Evolutionary conservation across 2,113 vertebrate genomes (phyloP).

Genomic region (Corythaeola cristata): DNA sequence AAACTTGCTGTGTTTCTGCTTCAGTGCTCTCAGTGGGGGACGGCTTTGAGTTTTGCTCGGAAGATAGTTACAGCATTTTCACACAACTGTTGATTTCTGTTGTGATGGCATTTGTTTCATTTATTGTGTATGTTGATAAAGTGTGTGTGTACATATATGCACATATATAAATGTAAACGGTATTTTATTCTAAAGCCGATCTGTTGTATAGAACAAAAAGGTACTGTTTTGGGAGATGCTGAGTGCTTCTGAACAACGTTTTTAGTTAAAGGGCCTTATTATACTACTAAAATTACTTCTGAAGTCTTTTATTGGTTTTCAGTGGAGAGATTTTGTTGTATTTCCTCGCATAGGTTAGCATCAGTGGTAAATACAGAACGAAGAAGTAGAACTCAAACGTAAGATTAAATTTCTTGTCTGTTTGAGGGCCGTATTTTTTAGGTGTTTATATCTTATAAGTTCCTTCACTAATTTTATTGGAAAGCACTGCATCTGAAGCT

Average conservation of each 20-base stretch:
- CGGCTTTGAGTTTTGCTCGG: not conserved
- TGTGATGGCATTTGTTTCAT: not conserved
- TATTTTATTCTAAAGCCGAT: not conserved
- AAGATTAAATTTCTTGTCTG: not conserved
- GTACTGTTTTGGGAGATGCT: not conserved
- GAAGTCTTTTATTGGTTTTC: not conserved
- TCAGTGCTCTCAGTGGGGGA: not conserved
- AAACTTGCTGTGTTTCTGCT: not conserved
- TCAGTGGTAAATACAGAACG: not conserved
- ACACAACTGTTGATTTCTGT: not conserved
- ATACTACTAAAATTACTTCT: not conserved
- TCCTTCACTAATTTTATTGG: not conserved
- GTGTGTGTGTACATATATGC: too few species aligned
- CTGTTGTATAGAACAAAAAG: not conserved
- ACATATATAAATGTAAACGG: not conserved
- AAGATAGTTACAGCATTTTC: not conserved
- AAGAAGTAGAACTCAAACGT: not conserved
- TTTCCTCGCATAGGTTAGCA: not conserved
- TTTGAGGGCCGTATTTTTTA: not conserved
- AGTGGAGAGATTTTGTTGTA: not conserved
- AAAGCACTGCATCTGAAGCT: not conserved
- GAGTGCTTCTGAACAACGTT: not conserved
- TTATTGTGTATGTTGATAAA: rapidly evolving
- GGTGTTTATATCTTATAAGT: not conserved
- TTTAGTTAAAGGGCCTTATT: not conserved